A percentile compares a stretch with the other conserved stretches of the same genome.
phyloP scores from a whole-genome alignment of 2,113 vertebrate genomes.

The Tetrao urogallus region DNA sequence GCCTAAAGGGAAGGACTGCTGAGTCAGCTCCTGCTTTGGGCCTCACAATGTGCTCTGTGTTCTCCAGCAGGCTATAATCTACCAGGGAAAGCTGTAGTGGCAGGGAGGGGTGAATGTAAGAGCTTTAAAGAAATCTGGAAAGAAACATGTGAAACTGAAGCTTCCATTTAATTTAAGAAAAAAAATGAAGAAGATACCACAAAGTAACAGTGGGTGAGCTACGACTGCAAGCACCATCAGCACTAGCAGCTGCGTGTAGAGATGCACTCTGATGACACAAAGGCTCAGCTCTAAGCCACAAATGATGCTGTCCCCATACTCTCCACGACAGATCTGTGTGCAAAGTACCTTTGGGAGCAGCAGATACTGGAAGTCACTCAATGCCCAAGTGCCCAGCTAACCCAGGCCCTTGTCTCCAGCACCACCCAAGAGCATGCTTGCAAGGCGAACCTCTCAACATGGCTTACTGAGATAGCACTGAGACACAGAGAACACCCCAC shows the following conservation, averaged over 20 bases:
- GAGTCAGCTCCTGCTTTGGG: constrained; percentile 50
- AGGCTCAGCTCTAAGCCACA: neutral
- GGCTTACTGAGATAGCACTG: neutral
- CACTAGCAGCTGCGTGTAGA: neutral
- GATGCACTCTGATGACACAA: neutral
- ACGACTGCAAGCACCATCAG: neutral
- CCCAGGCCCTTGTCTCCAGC: neutral
- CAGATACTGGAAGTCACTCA: fast-evolving
- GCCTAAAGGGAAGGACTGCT: neutral
- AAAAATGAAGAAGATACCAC: neutral
- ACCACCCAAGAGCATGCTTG: neutral
- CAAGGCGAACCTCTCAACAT: neutral
- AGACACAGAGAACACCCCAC: neutral
- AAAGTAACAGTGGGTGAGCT: neutral
- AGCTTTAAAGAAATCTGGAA: neutral
- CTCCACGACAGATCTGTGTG: neutral
- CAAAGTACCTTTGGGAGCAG: neutral
- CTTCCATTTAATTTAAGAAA: neutral
- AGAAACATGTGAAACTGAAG: neutral
- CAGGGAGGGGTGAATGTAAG: neutral
- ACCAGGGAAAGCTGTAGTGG: neutral
- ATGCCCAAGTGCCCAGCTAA: neutral
- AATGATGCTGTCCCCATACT: neutral
- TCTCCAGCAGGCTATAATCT: constrained; percentile 40
- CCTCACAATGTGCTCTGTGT: constrained; percentile 54